Percentiles rank a stretch among this genome's conserved stretches.
These are phyloP conservation scores for Pilophorus perplexus DNA, from an alignment of 2,888 invertebrate genomes.

Conservation along the genomic window DNA sequence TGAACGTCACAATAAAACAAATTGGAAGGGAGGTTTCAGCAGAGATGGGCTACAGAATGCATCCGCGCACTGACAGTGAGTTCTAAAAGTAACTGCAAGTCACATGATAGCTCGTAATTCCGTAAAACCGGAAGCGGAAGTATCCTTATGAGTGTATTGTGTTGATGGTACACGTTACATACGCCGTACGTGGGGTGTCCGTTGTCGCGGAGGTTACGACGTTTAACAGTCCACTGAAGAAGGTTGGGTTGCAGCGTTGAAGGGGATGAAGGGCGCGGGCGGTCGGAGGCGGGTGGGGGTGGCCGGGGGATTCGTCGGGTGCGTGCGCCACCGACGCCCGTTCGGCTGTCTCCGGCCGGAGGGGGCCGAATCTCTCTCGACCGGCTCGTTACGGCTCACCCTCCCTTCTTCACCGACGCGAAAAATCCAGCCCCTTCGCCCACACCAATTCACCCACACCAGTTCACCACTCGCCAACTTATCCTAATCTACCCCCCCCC, in stretches of 20 bases:
- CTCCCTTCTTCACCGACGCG: too few relatives aligned
- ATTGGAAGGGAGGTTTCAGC: not conserved
- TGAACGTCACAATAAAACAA: too few relatives aligned
- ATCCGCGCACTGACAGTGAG: not conserved
- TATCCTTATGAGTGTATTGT: not conserved
- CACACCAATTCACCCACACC: not conserved
- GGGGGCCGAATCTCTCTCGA: slow-evolving; percentile 8
- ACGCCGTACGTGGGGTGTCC: not conserved
- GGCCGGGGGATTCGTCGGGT: not conserved
- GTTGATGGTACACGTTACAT: not conserved
- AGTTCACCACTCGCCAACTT: slow-evolving; percentile 1
- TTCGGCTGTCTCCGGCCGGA: not conserved
- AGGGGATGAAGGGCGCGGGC: too few relatives aligned
- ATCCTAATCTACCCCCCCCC: slow-evolving; percentile 9
- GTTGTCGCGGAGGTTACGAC: not conserved
- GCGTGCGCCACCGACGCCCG: slow-evolving; percentile 3
- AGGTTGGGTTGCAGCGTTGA: not conserved
- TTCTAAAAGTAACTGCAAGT: not conserved
- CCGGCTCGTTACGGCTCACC: slow-evolving; percentile 8
- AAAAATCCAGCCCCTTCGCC: not conserved
- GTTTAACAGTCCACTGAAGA: slow-evolving; percentile 6
- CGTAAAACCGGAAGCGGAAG: too few relatives aligned
- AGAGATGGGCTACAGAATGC: not conserved
- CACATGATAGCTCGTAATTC: slow-evolving; percentile 5
- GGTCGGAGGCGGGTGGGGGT: not conserved